These are phyloP conservation scores for Cyprinodon brontotheroides DNA, from an alignment of 2,113 vertebrate species.

Conservation along the genomic window DNA sequence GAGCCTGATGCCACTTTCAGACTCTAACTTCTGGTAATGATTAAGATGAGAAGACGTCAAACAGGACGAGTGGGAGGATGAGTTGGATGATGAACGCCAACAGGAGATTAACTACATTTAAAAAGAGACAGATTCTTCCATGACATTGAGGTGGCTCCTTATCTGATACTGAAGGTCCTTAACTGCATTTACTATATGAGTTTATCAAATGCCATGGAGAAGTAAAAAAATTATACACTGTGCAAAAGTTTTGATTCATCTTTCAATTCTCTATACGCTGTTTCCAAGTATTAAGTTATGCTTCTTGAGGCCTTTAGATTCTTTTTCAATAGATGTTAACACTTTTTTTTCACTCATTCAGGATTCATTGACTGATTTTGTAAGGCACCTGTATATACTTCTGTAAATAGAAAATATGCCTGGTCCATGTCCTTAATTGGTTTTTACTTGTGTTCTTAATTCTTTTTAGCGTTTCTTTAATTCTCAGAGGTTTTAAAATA, in stretches of 20 bases:
- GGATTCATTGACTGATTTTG: no score
- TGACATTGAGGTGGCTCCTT: slow-evolving; percentile 41
- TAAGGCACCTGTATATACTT: background rate
- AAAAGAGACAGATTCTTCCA: slow-evolving; percentile 49
- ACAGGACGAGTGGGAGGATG: slow-evolving; percentile 48
- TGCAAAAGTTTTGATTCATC: background rate
- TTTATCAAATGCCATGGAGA: slow-evolving; percentile 4
- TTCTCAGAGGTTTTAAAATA: background rate
- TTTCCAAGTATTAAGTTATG: background rate
- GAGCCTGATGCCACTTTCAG: slow-evolving; percentile 6
- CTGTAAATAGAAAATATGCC: background rate
- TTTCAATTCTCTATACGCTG: background rate
- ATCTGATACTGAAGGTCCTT: slow-evolving; percentile 55
- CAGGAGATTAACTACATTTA: slow-evolving; percentile 48
- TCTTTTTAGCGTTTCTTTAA: background rate
- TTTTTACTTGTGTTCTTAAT: background rate
- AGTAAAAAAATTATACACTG: background rate
- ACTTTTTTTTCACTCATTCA: background rate
- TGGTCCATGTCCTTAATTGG: no score
- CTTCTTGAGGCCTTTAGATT: background rate
- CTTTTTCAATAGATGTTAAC: background rate
- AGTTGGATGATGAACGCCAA: slow-evolving; percentile 52
- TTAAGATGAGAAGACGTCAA: slow-evolving; percentile 56
- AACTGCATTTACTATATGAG: slow-evolving; percentile 19
- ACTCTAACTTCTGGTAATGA: slow-evolving; percentile 48